Evolutionary conservation across 2,888 invertebrate species (phyloP).

Genomic region (Drosophila yooni): DNA sequence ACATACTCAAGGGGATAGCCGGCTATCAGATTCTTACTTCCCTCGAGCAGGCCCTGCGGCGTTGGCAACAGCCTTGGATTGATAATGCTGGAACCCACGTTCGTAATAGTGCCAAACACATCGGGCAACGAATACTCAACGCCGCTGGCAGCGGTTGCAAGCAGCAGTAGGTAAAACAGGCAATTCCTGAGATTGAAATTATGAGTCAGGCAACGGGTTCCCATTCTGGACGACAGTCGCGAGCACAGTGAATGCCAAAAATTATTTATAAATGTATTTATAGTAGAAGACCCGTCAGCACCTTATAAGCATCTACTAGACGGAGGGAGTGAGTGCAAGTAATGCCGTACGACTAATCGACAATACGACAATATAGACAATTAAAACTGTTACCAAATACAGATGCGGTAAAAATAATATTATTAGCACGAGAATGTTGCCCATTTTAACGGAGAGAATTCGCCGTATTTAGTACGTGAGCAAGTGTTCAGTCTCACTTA

Average conservation of each 20-base stretch:
- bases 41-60: slow-evolving; percentile 74
- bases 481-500: neutral
- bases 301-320: neutral
- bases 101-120: slow-evolving; percentile 63
- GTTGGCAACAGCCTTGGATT: slow-evolving; percentile 69
- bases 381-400: slow-evolving; percentile 52
- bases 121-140: slow-evolving; percentile 62
- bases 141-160: slow-evolving; percentile 22
- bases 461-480: neutral
- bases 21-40: slow-evolving; percentile 81
- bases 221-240: slow-evolving; percentile 44
- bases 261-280: slow-evolving; percentile 53
- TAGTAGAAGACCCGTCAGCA: slow-evolving; percentile 35
- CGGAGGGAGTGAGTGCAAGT: slow-evolving; percentile 1
- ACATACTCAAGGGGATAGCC: slow-evolving; percentile 83
- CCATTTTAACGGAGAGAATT: neutral
- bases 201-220: slow-evolving; percentile 8
- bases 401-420: neutral
- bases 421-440: neutral
- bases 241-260: slow-evolving; percentile 63
- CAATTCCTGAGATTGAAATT: neutral
- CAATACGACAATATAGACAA: neutral
- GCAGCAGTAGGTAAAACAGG: slow-evolving; percentile 26
- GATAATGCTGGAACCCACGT: slow-evolving; percentile 65
- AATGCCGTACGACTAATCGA: neutral